Evolutionary conservation across 2,797 vertebrate genomes (phyloP).

Genomic region (Prunella strophiata): DNA sequence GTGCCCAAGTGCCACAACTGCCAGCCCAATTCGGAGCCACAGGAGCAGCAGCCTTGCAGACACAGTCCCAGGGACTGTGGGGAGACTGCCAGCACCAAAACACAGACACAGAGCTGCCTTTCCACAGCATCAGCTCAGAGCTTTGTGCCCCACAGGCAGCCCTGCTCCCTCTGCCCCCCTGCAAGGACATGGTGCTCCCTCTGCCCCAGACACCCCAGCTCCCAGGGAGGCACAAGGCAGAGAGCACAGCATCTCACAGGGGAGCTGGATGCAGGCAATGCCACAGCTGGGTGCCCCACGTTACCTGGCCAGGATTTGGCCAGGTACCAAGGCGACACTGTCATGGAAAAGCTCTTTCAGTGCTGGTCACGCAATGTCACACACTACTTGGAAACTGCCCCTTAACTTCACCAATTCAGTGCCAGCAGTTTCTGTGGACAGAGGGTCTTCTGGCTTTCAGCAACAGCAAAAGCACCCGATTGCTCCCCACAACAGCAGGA

Average conservation of each 20-base stretch:
- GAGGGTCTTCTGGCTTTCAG: neutral
- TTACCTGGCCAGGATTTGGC: neutral
- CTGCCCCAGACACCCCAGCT: accelerated
- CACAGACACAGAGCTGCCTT: accelerated
- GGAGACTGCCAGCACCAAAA: neutral
- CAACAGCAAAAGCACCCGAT: neutral
- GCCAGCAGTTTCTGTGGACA: neutral
- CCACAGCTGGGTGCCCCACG: neutral
- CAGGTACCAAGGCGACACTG: neutral
- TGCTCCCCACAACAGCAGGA: neutral
- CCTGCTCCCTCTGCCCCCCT: neutral
- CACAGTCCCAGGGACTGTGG: neutral
- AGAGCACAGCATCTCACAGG: neutral
- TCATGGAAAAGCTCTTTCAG: neutral
- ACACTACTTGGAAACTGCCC: neutral
- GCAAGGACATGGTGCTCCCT: neutral
- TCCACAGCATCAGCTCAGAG: neutral
- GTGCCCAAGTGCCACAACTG: neutral
- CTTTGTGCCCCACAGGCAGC: neutral
- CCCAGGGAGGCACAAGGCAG: accelerated
- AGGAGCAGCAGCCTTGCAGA: neutral
- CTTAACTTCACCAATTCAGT: neutral
- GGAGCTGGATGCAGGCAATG: neutral
- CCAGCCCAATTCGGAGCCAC: accelerated
- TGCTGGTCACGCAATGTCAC: neutral